A percentile compares a stretch with the other conserved stretches of the same genome.
These are phyloP conservation scores for Hypotaenidia philippensis DNA, from an alignment of 2,797 vertebrate genomes.

Conservation along the genomic window DNA sequence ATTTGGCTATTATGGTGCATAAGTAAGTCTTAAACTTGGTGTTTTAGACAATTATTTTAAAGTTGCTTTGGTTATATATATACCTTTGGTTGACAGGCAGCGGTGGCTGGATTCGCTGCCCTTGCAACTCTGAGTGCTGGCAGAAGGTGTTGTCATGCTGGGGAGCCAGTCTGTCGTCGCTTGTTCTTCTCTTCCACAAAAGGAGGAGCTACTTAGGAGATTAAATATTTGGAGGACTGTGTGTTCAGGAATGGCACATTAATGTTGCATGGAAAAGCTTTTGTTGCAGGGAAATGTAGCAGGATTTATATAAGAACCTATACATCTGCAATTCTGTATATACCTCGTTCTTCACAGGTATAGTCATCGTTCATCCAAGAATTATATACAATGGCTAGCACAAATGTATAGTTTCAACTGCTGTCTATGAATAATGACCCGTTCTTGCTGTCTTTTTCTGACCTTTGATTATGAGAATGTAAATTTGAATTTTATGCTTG, in stretches of 20 bases:
- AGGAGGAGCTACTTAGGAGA: neutral
- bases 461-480: conserved; percentile 55
- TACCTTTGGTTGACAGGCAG: conserved; percentile 16
- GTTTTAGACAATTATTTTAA: neutral
- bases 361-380: neutral
- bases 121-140: neutral
- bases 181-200: neutral
- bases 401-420: conserved; percentile 30
- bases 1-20: neutral
- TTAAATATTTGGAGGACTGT: conserved; percentile 47
- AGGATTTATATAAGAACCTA: conserved; percentile 20
- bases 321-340: conserved; percentile 17
- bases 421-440: neutral
- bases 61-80: neutral
- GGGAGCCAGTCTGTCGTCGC: conserved; percentile 53
- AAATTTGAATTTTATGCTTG: conserved; percentile 43
- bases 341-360: conserved; percentile 27
- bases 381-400: neutral
- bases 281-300: conserved; percentile 40
- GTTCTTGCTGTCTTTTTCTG: conserved; percentile 53
- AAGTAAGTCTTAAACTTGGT: neutral
- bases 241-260: neutral
- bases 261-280: conserved; percentile 57
- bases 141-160: conserved; percentile 37
- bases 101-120: neutral